These are phyloP conservation scores for Meloidogyne floridensis DNA, from an alignment of 1,140 invertebrate genomes.

Conservation along the genomic window DNA sequence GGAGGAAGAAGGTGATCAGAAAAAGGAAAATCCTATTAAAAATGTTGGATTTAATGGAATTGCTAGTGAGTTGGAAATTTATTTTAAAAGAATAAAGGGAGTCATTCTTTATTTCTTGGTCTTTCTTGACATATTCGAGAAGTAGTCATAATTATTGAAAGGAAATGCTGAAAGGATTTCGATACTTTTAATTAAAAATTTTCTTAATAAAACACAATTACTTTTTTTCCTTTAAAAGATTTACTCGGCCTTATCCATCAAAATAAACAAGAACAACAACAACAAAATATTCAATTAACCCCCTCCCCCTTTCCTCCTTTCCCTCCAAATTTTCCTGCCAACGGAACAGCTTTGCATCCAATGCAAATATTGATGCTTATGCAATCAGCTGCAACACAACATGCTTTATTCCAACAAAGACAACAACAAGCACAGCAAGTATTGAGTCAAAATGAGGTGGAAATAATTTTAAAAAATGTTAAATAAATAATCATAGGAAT, in stretches of 20 bases:
- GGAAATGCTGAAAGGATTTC: too few species aligned
- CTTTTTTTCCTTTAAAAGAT: neutral
- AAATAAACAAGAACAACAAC: neutral
- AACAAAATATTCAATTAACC: neutral
- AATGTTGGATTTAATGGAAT: constrained; percentile 3
- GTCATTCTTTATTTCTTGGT: too few species aligned
- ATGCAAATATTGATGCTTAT: constrained; percentile 38
- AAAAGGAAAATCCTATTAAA: constrained; percentile 12
- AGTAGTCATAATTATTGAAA: too few species aligned
- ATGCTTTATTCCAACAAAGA: constrained; percentile 17
- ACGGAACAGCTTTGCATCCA: constrained; percentile 24
- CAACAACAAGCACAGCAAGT: constrained; percentile 6
- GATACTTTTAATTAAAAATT: too few species aligned
- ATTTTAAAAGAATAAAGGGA: neutral
- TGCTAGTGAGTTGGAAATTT: neutral
- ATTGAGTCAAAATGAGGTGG: neutral
- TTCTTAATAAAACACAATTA: too few species aligned
- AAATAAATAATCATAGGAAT: neutral
- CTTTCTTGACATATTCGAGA: too few species aligned
- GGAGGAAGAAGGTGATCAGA: neutral
- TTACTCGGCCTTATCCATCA: neutral
- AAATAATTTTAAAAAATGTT: neutral
- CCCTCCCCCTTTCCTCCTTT: neutral
- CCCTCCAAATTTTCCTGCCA: neutral
- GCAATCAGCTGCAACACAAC: constrained; percentile 23